Conservation (phyloP, 2,113 vertebrate species). For the Syngnathus typhle region DNA sequence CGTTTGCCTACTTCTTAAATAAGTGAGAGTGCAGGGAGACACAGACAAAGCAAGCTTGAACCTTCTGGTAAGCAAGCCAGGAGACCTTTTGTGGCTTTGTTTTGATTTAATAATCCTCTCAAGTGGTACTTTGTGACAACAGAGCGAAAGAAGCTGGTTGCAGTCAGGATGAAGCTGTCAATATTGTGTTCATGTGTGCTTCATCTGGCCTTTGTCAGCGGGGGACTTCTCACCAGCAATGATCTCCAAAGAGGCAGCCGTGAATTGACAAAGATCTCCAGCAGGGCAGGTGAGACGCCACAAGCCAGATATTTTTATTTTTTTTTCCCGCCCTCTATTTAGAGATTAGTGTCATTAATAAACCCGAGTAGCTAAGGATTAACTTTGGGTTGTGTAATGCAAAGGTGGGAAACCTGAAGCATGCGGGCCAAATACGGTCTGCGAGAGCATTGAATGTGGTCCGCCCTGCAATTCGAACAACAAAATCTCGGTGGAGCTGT, state of each 20-base stretch:
- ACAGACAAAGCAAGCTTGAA: constrained; percentile 5
- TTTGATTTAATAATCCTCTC: background rate
- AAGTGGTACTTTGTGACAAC: background rate
- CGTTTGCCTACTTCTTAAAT: constrained; percentile 25
- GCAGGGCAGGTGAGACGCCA: constrained; percentile 28
- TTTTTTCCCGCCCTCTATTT: background rate
- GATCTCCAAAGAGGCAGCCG: background rate
- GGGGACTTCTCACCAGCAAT: background rate
- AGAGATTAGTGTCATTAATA: background rate
- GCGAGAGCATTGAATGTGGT: background rate
- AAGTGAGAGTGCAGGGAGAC: constrained; percentile 4
- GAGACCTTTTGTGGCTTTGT: background rate
- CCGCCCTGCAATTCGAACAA: background rate
- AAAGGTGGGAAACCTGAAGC: background rate
- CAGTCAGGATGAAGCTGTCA: constrained; percentile 27
- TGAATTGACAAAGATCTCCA: background rate
- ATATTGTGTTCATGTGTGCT: constrained; percentile 21
- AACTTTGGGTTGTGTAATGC: background rate
- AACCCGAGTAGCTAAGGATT: background rate
- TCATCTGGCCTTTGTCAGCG: constrained; percentile 11
- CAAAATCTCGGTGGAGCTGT: background rate
- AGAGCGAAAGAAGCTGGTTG: background rate
- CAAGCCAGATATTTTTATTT: background rate
- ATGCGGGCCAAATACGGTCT: background rate
- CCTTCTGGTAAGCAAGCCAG: background rate